Conservation (phyloP, 37 sponge, comb jelly and placozoan genomes). For the Agelas oroides region DNA sequence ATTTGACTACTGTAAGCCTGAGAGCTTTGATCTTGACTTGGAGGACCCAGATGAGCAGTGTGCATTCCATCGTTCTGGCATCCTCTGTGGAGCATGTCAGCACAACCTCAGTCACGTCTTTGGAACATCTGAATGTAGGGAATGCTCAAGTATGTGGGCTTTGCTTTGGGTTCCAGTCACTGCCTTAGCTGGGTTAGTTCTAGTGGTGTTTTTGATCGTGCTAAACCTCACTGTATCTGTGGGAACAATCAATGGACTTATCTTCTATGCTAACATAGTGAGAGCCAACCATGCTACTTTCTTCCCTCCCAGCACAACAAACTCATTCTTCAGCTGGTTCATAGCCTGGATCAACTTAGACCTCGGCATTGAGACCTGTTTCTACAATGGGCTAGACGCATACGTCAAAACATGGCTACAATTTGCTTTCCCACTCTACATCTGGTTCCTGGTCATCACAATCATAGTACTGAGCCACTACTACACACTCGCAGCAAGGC, state of each 20-base stretch:
- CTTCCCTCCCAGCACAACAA: too few species aligned
- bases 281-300: too few species aligned
- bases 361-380: slow-evolving; percentile 11
- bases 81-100: slow-evolving; percentile 21
- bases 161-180: not conserved
- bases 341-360: slow-evolving; percentile 22
- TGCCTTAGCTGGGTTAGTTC: slow-evolving; percentile 6
- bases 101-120: slow-evolving; percentile 2
- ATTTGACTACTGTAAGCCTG: slow-evolving; percentile 25
- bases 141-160: not conserved
- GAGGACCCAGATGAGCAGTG: slow-evolving; percentile 16
- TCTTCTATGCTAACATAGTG: too few species aligned
- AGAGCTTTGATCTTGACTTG: not conserved
- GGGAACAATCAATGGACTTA: too few species aligned
- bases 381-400: slow-evolving; percentile 13
- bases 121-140: slow-evolving; percentile 12
- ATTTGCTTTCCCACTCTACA: slow-evolving; percentile 30
- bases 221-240: too few species aligned
- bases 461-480: slow-evolving; percentile 2
- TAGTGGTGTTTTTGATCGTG: not conserved
- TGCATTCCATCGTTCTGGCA: not conserved
- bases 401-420: slow-evolving; percentile 25
- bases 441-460: not conserved
- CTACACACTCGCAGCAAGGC: not conserved
- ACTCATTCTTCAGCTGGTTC: slow-evolving; percentile 4